Base-by-base conservation (phyloP, 2,888 invertebrate genomes). In the Allygus modestus region DNA sequence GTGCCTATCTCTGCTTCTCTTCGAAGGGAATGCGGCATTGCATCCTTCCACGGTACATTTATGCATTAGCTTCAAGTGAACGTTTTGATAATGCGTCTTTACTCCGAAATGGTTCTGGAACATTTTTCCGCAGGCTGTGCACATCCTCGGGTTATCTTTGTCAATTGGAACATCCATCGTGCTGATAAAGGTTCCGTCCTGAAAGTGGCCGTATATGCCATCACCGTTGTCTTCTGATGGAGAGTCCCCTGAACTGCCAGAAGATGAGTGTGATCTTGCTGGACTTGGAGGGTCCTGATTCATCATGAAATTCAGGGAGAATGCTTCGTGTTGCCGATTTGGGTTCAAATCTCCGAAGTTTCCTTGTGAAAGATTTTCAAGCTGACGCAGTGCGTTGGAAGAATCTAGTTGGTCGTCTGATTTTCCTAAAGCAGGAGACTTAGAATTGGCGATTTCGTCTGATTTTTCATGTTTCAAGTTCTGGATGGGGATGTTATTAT, bases 1-100 rank as follows among this genome's bases (percentile, higher is more conserved):
- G 90, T 99, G 98, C 0, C 97, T 93, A 89, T 99, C 98, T 88
- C 98, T 94, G 89, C 96, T 97, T 84, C 97, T 92, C 90, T 97
- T 98, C 0, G 98, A 98, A 5, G 97, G 96, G 90, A 98, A 99
- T 0, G 97, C 96, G 0, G 98, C 98, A 91, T 96, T 96, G 90
- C 99, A 99, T 0, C 98, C 98, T 87, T 98, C 98, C 33, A 97
- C 95, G 89, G 95, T 97, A 91, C 99, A 99, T 89, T 96, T 97
- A 91, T 98, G 98, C 96, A 98, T 97, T 85, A 98, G 91, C 91
- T 98, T 98, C 82, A 98, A 93, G 91, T 99, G 98, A 12, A 97
- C 96, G 90, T 97, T 98, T 92, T 98, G 98, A 90, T 97, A 98
- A 90, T 99, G 99, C 0, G 97, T 96, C 91, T 98, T 98, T 31